Conservation (phyloP, 2,888 invertebrate species). For the Pogonocherus hispidulus region DNA sequence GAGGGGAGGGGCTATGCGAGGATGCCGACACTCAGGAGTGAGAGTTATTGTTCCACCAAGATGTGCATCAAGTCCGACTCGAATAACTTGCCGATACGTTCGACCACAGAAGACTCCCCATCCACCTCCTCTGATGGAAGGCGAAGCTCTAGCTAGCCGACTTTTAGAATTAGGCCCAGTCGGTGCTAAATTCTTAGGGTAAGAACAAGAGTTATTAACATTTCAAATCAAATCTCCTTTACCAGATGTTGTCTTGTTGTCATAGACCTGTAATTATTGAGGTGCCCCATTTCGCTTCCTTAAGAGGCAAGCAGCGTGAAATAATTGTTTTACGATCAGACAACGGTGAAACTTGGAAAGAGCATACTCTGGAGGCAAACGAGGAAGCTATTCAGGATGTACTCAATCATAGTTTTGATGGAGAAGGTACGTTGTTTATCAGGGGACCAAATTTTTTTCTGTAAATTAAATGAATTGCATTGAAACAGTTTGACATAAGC, state of each 20-base stretch:
- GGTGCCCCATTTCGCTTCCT: constrained; percentile 97
- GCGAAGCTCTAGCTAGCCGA: constrained; percentile 95
- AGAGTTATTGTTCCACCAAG: constrained; percentile 96
- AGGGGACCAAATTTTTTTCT: too few relatives aligned
- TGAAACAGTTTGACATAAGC: too few relatives aligned
- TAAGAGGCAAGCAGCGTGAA: constrained; percentile 94
- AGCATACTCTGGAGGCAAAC: constrained; percentile 88
- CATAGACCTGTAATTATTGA: constrained; percentile 92
- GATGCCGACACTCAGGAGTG: constrained; percentile 97
- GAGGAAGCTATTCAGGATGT: constrained; percentile 93
- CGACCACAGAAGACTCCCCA: constrained; percentile 80
- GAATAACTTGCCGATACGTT: constrained; percentile 95
- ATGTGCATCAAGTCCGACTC: constrained; percentile 94
- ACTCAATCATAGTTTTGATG: constrained; percentile 92
- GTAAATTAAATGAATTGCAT: too few relatives aligned
- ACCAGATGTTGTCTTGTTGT: too few relatives aligned
- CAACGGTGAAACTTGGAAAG: constrained; percentile 98
- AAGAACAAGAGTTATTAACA: too few relatives aligned
- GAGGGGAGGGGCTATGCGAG: constrained; percentile 98
- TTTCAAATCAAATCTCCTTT: too few relatives aligned
- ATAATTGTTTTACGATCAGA: constrained; percentile 96
- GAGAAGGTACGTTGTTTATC: constrained; percentile 73
- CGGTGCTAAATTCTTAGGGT: constrained; percentile 97
- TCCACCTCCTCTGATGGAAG: constrained; percentile 98
- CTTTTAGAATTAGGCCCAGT: constrained; percentile 96